Evolutionary conservation across 2,113 vertebrate species (phyloP).

Genomic region (Coreoperca whiteheadi): DNA sequence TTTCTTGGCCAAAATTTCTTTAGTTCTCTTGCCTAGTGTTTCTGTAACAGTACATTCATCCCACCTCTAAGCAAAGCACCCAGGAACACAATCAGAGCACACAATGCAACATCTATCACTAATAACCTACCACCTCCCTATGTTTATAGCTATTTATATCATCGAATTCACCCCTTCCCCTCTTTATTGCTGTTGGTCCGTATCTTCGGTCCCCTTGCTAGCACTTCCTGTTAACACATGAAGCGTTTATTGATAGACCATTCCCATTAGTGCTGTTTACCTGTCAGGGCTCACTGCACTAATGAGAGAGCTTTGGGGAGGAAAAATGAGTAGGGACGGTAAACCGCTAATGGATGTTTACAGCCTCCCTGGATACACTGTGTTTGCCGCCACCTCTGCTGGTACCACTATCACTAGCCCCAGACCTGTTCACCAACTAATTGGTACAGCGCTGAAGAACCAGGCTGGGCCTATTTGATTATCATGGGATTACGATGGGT

Average conservation of each 20-base stretch:
- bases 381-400: conserved; percentile 76
- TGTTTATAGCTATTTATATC: conserved; percentile 78
- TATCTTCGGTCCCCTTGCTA: conserved; percentile 67
- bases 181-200: conserved; percentile 59
- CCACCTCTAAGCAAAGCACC: conserved; percentile 30
- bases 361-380: conserved; percentile 80
- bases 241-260: conserved; percentile 92
- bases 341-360: conserved; percentile 95
- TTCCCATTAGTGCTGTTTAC: conserved; percentile 94
- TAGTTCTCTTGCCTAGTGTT: conserved; percentile 18
- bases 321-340: conserved; percentile 91
- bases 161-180: conserved; percentile 44
- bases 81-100: conserved; percentile 41
- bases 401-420: conserved; percentile 74
- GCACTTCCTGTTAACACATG: conserved; percentile 86
- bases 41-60: not conserved
- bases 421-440: conserved; percentile 80
- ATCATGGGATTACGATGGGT: conserved; percentile 72
- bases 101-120: conserved; percentile 50
- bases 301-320: conserved; percentile 93
- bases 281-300: conserved; percentile 91
- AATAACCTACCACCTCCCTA: conserved; percentile 64
- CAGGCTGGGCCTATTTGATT: conserved; percentile 76
- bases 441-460: conserved; percentile 83
- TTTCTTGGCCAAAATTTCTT: conserved; percentile 39